These are phyloP conservation scores for Timema podura DNA, from an alignment of 2,888 invertebrate genomes.

Conservation along the genomic window DNA sequence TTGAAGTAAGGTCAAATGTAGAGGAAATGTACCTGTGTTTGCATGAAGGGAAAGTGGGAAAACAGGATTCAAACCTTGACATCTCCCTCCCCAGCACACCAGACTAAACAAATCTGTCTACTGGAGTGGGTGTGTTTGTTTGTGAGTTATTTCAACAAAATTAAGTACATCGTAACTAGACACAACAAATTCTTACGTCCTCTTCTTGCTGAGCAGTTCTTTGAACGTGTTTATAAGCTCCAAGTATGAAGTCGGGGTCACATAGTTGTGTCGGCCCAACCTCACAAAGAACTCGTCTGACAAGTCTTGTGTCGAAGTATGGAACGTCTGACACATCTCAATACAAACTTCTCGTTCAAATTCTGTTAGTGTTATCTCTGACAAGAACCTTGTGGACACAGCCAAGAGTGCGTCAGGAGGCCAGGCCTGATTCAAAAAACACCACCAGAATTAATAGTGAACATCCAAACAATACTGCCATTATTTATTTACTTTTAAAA, in stretches of 20 bases:
- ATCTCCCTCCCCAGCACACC: too few species aligned
- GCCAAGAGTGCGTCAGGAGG: constrained; percentile 88
- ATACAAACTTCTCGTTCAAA: constrained; percentile 74
- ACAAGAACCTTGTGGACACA: constrained; percentile 78
- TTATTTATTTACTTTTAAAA: too few species aligned
- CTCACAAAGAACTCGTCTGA: constrained; percentile 61
- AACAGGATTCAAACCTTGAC: neutral
- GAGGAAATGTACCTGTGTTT: too few species aligned
- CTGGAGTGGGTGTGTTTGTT: neutral
- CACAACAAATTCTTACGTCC: constrained; percentile 47
- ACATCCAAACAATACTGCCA: too few species aligned
- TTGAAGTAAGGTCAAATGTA: neutral
- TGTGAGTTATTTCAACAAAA: neutral
- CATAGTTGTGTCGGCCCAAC: constrained; percentile 76
- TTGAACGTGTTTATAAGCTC: constrained; percentile 91
- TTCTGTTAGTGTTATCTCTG: constrained; percentile 70
- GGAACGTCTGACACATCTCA: constrained; percentile 85
- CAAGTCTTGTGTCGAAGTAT: constrained; percentile 72
- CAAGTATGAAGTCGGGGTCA: constrained; percentile 89
- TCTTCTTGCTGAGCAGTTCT: constrained; percentile 66
- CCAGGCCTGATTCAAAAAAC: constrained; percentile 65
- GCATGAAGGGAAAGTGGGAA: neutral
- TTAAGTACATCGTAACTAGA: too few species aligned
- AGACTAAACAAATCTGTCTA: neutral
- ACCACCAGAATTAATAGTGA: too few species aligned